These are phyloP conservation scores for Monochamus alternatus DNA, from an alignment of 2,888 invertebrate genomes.

Conservation along the genomic window DNA sequence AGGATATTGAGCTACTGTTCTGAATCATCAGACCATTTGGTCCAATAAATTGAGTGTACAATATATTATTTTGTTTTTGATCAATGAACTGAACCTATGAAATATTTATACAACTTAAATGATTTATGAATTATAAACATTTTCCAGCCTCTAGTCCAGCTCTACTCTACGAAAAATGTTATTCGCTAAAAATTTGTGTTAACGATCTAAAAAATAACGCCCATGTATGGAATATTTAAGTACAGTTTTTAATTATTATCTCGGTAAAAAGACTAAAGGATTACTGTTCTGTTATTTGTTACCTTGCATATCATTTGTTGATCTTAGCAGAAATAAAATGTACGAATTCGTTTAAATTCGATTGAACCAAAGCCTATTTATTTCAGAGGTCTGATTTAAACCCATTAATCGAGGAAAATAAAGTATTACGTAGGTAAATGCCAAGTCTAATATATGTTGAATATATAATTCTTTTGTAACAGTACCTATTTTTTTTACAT, in stretches of 20 bases:
- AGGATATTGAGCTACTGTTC: not conserved
- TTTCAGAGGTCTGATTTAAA: not conserved
- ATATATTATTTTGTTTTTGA: too few relatives aligned
- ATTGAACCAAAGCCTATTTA: not conserved
- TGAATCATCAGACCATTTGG: slow-evolving; percentile 8
- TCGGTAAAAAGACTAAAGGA: too few relatives aligned
- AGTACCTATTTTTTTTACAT: not conserved
- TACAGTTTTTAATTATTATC: too few relatives aligned
- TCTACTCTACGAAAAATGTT: too few relatives aligned
- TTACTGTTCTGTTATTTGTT: too few relatives aligned
- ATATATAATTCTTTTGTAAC: not conserved
- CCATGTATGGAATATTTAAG: too few relatives aligned
- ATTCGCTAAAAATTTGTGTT: too few relatives aligned
- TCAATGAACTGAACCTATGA: too few relatives aligned
- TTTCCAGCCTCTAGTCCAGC: too few relatives aligned
- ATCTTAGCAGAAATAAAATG: not conserved
- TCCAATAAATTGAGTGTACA: not conserved
- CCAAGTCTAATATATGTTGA: not conserved
- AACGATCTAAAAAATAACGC: too few relatives aligned
- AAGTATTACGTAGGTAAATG: slow-evolving; percentile 2
- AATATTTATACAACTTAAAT: too few relatives aligned
- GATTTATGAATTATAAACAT: too few relatives aligned
- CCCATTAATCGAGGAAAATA: slow-evolving; percentile 5
- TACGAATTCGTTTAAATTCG: slow-evolving; percentile 3
- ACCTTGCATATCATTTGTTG: not conserved